These are phyloP conservation scores for Neuroterus valhalla DNA, from an alignment of 1,140 invertebrate genomes.

Conservation along the genomic window DNA sequence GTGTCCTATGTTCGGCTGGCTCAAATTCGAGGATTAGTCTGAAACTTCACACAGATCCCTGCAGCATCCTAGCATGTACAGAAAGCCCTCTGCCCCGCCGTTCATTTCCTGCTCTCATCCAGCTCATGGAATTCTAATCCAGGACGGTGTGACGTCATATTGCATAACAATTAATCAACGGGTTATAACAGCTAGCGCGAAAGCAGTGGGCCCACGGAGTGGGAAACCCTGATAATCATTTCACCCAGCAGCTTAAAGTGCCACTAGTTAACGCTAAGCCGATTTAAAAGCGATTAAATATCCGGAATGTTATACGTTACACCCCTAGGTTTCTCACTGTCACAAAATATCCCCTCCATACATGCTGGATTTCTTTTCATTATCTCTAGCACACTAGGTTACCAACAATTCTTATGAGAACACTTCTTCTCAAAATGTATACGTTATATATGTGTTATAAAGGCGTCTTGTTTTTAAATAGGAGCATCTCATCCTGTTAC, in stretches of 20 bases:
- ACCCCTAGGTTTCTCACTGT: conserved; percentile 49
- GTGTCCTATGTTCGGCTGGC: conserved; percentile 73
- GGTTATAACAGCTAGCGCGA: conserved; percentile 72
- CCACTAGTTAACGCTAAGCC: conserved; percentile 76
- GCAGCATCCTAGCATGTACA: conserved; percentile 49
- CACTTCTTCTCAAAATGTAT: too few relatives aligned
- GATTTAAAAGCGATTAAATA: conserved; percentile 77
- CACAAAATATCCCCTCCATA: neutral
- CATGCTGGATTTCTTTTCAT: too few relatives aligned
- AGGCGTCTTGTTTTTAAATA: too few relatives aligned
- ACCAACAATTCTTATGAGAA: too few relatives aligned
- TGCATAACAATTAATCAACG: conserved; percentile 77
- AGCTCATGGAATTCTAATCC: conserved; percentile 69
- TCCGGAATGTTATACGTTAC: conserved; percentile 74
- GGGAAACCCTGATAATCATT: conserved; percentile 75
- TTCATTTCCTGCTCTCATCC: conserved; percentile 46
- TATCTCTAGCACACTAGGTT: too few relatives aligned
- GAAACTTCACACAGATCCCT: conserved; percentile 69
- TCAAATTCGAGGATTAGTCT: conserved; percentile 74
- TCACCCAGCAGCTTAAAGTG: conserved; percentile 76
- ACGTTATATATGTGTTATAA: too few relatives aligned
- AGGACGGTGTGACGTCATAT: conserved; percentile 72
- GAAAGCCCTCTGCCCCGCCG: conserved; percentile 38
- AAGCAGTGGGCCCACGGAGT: conserved; percentile 65
- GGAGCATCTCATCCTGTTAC: too few relatives aligned